Base-by-base conservation (phyloP, 2,888 invertebrate species). In the Lumbricus terrestris region DNA sequence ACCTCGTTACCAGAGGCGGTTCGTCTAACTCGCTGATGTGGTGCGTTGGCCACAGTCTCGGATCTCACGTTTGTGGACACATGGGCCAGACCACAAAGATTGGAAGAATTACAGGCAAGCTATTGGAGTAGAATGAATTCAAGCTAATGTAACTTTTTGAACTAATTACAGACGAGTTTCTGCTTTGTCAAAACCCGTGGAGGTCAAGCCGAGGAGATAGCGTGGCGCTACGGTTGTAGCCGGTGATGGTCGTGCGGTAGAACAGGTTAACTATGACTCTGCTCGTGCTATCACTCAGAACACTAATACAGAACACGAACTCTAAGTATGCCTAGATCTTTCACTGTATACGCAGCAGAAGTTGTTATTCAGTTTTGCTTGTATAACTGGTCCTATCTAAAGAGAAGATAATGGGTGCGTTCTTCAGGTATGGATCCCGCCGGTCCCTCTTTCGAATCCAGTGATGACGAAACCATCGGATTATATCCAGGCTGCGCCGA, bases 31-130 rank as follows among this genome's bases (percentile, higher is more conserved):
- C 91, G 1, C 90, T 97, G 92, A 96, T 97, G 23, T 98, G 98
- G 94, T 96, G 98, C 91, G 97, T 98, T 92, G 98, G 98, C 0
- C 98, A 98, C 95, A 97, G 97, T 91, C 95, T 98, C 91, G 98
- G 98, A 0, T 97, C 97, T 0, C 98, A 98, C 93, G 97, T 97
- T 0, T 97, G 97, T 1, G 97, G 97, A 23, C 98, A 98, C 94
- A 97, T 97, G 0, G 98, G 97, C 20, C 82, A 89, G 47, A 83
- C 18, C 2, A 6, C 15, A 20, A 83, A 6, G 0, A 20, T 85
- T 34, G n/a, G n/a, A 33, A 85, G 85, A 37, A 34, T 85, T 29
- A 85, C 85, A 85, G 85, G 85, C 35, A 35, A 6, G n/a, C 69
- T n/a, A 1, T n/a, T 69, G 0, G 69, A 16, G 8, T n/a, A 69